phyloP scores from a whole-genome alignment of 2,113 vertebrate species.

The Oreocharis arfaki region DNA sequence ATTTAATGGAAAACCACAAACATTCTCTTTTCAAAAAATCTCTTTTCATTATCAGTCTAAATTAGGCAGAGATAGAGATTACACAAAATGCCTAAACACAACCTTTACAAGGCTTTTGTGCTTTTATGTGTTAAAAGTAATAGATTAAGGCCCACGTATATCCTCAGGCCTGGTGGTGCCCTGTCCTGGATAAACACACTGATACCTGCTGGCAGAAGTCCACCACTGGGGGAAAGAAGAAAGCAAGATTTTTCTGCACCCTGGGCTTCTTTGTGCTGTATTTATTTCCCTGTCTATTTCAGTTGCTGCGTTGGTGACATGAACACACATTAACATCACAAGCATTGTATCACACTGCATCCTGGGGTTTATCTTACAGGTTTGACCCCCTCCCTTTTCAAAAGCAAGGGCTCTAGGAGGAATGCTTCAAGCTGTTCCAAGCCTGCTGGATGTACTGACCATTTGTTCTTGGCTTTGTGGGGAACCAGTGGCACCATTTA shows the following conservation, averaged over 20 bases:
- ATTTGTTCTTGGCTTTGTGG: constrained; percentile 86
- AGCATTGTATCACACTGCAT: not conserved
- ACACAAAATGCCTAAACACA: not conserved
- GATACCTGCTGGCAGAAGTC: not conserved
- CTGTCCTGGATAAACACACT: not conserved
- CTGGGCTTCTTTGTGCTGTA: not conserved
- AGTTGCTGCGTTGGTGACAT: not conserved
- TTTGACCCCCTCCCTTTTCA: not conserved
- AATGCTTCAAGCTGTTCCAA: not conserved
- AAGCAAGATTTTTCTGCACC: not conserved
- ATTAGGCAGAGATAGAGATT: not conserved
- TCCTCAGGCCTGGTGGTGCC: not conserved
- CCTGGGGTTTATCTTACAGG: not conserved
- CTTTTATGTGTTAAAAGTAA: not conserved
- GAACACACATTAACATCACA: not conserved
- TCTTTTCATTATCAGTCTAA: not conserved
- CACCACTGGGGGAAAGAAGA: not conserved
- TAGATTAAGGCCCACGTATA: not conserved
- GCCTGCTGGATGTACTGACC: constrained; percentile 72
- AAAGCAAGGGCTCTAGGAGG: not conserved
- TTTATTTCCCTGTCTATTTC: not conserved
- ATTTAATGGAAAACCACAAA: not conserved
- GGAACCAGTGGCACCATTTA: constrained; percentile 87
- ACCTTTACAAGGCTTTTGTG: not conserved
- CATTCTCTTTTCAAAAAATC: not conserved